These are phyloP conservation scores for Montipora foliosa DNA, from an alignment of 64 coral and sea anemone species.

Conservation along the genomic window DNA sequence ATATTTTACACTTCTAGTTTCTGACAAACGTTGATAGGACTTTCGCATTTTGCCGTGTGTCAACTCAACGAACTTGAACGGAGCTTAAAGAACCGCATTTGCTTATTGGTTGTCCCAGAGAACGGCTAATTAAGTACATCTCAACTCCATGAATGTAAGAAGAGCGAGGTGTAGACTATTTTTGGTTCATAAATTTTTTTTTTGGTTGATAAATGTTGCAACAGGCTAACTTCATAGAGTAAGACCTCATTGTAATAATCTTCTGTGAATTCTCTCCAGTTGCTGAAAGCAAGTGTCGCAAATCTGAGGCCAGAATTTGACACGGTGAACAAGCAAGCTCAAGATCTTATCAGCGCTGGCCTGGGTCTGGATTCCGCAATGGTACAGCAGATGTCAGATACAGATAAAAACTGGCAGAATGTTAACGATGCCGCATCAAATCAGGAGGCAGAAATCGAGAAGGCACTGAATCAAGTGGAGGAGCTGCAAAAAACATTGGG, in stretches of 20 bases:
- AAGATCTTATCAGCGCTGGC: slow-evolving; percentile 80
- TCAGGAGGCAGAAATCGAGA: slow-evolving; percentile 87
- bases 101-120: too few relatives aligned
- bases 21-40: too few relatives aligned
- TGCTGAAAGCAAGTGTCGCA: slow-evolving; percentile 67
- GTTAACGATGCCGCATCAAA: slow-evolving; percentile 83
- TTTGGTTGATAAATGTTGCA: too few relatives aligned
- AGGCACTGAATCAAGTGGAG: slow-evolving; percentile 68
- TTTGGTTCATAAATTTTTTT: too few relatives aligned
- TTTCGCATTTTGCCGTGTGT: too few relatives aligned
- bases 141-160: too few relatives aligned
- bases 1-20: too few relatives aligned
- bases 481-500: slow-evolving; percentile 83
- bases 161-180: too few relatives aligned
- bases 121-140: too few relatives aligned
- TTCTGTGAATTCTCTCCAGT: slow-evolving; percentile 2
- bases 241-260: neutral
- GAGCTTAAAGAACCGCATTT: too few relatives aligned
- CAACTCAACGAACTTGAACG: too few relatives aligned
- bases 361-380: slow-evolving; percentile 91
- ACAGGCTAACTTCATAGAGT: too few relatives aligned
- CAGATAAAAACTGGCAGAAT: slow-evolving; percentile 85
- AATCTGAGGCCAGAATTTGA: slow-evolving; percentile 71
- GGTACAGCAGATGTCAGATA: slow-evolving; percentile 92
- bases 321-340: slow-evolving; percentile 74